Evolutionary conservation across 2,113 vertebrate genomes (phyloP).

Genomic region (Chunga burmeisteri): DNA sequence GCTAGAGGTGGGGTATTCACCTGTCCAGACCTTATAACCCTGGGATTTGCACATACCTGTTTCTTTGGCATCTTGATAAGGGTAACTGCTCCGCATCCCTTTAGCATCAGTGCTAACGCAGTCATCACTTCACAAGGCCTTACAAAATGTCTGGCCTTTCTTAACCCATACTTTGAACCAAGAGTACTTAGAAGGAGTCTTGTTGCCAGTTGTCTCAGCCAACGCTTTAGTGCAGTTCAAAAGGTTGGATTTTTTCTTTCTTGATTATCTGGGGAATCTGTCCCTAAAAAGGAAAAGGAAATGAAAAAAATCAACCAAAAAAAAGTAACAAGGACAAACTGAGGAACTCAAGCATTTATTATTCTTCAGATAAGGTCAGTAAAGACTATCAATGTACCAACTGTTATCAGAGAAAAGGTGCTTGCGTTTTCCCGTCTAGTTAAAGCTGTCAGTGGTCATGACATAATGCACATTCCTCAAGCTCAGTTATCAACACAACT

Average conservation of each 20-base stretch:
- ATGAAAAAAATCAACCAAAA: neutral
- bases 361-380: conserved; percentile 37
- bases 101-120: neutral
- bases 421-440: conserved; percentile 12
- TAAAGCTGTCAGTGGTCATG: conserved; percentile 37
- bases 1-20: neutral
- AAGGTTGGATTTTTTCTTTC: neutral
- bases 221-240: neutral
- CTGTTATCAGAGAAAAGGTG: conserved; percentile 23
- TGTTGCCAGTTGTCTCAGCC: neutral
- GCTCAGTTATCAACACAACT: conserved; percentile 6
- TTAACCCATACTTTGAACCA: neutral
- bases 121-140: neutral
- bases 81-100: neutral
- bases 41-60: neutral
- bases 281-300: conserved; percentile 5
- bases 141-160: neutral
- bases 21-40: neutral
- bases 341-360: conserved; percentile 17
- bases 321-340: conserved; percentile 18
- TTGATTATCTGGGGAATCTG: neutral
- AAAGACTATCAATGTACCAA: neutral
- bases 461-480: conserved; percentile 36
- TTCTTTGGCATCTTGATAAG: neutral
- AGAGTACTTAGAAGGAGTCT: neutral